Base-by-base conservation (phyloP, 2,113 vertebrate species). In the Tupaia chinensis region DNA sequence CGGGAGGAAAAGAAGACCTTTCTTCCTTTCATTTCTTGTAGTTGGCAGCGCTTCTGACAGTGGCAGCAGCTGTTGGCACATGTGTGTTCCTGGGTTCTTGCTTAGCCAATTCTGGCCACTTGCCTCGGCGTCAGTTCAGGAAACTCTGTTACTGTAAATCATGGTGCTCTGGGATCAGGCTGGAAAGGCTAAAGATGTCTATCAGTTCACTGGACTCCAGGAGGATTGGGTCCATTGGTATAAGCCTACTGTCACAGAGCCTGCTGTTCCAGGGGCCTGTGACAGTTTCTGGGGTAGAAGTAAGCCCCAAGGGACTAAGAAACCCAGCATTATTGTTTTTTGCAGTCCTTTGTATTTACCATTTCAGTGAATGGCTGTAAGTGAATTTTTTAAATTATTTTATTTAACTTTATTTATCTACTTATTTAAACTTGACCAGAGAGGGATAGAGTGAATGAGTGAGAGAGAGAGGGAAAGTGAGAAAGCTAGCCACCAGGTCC, bases 121-220 rank as follows among this genome's bases (percentile, higher is more conserved):
- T 87, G 53, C n/a, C 54, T 91, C 58, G 69, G 53, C 58, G 92
- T 90, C 77, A 86, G 19, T 83, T 91, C 23, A 86, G 44, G 32
- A 69, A 65, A 96, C 77, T 83, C 44, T 81, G 0, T 92, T 76
- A 27, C 79, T 27, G 19, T 80, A 94, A 96, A 77, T 88, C n/a
- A 56, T 68, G 34, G 20, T 56, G 29, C 70, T 80, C 54, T 34
- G 58, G 63, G 27, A 85, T 88, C 70, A 95, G 89, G 44, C 20
- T 82, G 32, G 65, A 53, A 87, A 60, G 58, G 72, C 68, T 94
- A 56, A 81, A 73, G 72, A 68, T 70, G 23, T 54, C 60, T 85
- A 89, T 79, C 44, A 78, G 13, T 53, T 16, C 19, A n/a, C 34
- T 66, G 14, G 73, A 72, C 77, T 69, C 25, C 10, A 20, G 54